Evolutionary conservation across 2,888 invertebrate species (phyloP), one percentile per base, ranked within the genome.

Genomic region (Hemicrepidius hirtus): DNA sequence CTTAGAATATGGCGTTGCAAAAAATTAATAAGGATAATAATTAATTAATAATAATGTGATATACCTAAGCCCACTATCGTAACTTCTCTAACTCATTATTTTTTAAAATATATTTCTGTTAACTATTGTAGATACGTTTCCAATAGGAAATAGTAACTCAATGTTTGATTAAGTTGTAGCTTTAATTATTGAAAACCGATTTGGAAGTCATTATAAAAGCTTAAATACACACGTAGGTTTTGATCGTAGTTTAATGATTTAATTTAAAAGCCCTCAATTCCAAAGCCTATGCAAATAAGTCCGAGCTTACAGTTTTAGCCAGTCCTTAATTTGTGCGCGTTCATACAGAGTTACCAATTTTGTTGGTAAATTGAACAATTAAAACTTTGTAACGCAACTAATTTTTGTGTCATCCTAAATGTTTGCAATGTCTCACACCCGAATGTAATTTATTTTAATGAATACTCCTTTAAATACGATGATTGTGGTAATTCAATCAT

Each of bases 291-390:
- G 62, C 62, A 44, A 62, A 62, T 62, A 62, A 62, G 62, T 62
- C 44, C 28, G 49, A 63, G 28, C 46, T 28, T 21, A 35, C 46
- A 32, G 44, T 46, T 63, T 62, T 10, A 63, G 32, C 21, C 63
- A 18, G 9, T 46, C 16, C 6, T 63, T 63, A 46, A 63, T 49
- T 63, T 63, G 63, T 46, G 49, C 35, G 35, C 46, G 49, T 63
- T 35, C 46, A 49, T 18, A 28, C 63, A 16, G 46, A 46, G 63
- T 62, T 63, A 41, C 63, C 63, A 63, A 63, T 46, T 63, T 63
- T 63, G 46, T 46, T 44, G 46, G 63, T 63, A 63, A 63, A 63
- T 63, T 63, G 63, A 63, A 63, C 44, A 44, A 63, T 63, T 63
- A 63, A 63, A 63, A 49, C 32, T 63, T 49, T 63, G 62, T 62